Evolutionary conservation across 2,888 invertebrate genomes (phyloP), one percentile per base, ranked within the genome.

Genomic region (Dynastes tityus): DNA sequence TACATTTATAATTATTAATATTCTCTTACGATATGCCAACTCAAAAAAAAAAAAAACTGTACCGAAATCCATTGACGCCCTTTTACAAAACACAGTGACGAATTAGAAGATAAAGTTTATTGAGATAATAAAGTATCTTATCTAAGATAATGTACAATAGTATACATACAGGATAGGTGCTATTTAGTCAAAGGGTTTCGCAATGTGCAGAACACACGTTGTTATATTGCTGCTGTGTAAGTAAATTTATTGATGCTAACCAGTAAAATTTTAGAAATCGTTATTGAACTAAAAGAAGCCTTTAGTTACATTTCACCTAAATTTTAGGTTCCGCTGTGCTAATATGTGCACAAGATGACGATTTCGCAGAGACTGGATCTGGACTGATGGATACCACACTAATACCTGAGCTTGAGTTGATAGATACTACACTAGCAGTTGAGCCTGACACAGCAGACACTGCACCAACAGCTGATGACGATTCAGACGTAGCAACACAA

Each of bases 401-500:
- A 37, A 0, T 5, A 37, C 5, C 32, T 37, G 32, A 37, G 5
- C 32, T 13, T 2, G 13, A 16, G 6, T 4, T 2, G 11, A 11
- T 2, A 16, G 53, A 53, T 53, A n/a, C n/a, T 13, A 11, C 53
- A 53, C 53, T 2, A 53, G 13, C 53, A 53, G 11, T n/a, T 11
- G 11, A 4, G 9, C 32, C 16, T 13, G 11, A n/a, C 22, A 8
- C 22, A 5, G 22, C 2, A 22, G 55, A 58, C 5, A 22, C 22
- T 22, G 1, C 55, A 27, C 55, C 22, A 22, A 1, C 22, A 58
- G 4, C 22, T 16, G 16, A 8, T 8, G 68, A 22, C 5, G 68
- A 51, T 4, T 27, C 51, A 22, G 49, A 6, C 11, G 29, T 27
- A 9, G 64, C 40, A n/a, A 76, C 79, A 0, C 76, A 76, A 63